Evolutionary conservation across 2,888 invertebrate genomes (phyloP).

Genomic region (Eristalinus aeneus): DNA sequence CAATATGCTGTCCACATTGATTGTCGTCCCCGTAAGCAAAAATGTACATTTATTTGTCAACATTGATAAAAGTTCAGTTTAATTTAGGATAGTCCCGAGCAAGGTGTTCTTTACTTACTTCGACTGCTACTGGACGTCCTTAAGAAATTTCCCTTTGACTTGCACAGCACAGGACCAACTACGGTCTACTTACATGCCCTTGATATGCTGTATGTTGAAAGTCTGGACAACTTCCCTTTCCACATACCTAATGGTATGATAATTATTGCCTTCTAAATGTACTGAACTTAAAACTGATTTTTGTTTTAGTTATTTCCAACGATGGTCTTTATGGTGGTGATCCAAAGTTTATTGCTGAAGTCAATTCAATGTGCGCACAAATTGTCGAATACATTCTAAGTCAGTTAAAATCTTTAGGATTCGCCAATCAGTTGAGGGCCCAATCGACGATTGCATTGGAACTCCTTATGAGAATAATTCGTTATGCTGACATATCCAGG

Average conservation of each 20-base stretch:
- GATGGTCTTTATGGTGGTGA: slow-evolving; percentile 95
- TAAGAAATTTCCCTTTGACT: slow-evolving; percentile 87
- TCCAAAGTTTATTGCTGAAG: slow-evolving; percentile 90
- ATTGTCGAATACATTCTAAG: slow-evolving; percentile 89
- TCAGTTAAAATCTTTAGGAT: slow-evolving; percentile 86
- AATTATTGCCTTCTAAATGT: neutral
- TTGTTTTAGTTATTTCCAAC: slow-evolving; percentile 93
- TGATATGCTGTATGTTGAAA: slow-evolving; percentile 89
- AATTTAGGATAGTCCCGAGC: slow-evolving; percentile 91
- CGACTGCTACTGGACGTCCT: slow-evolving; percentile 91
- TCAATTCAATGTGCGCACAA: slow-evolving; percentile 88
- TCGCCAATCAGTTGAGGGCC: slow-evolving; percentile 84
- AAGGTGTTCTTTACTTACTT: slow-evolving; percentile 90
- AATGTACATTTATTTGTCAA: neutral
- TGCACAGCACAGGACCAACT: slow-evolving; percentile 85
- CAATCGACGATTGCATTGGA: slow-evolving; percentile 89
- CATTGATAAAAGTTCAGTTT: neutral
- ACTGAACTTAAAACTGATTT: neutral
- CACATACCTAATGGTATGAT: slow-evolving; percentile 87
- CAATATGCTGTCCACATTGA: slow-evolving; percentile 90
- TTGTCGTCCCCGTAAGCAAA: slow-evolving; percentile 88
- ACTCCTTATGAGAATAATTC: slow-evolving; percentile 85
- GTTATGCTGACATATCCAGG: slow-evolving; percentile 84
- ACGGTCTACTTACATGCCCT: slow-evolving; percentile 88
- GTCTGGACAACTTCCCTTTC: slow-evolving; percentile 92